Evolutionary conservation across 2,113 vertebrate genomes (phyloP).

Genomic region (Mirza zaza): DNA sequence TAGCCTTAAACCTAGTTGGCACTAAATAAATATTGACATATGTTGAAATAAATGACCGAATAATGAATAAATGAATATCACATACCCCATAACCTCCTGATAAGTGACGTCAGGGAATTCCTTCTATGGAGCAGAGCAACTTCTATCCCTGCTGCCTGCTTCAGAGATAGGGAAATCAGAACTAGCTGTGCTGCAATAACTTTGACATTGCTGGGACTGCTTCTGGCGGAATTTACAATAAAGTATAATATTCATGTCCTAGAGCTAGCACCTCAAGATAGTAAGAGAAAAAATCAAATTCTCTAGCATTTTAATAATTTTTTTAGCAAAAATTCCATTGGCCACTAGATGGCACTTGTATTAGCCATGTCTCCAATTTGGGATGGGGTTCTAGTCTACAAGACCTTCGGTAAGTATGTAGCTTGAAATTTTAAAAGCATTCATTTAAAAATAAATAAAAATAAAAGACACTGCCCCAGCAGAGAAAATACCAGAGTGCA

Average conservation of each 20-base stretch:
- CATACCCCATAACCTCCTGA: not conserved
- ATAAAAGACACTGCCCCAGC: not conserved
- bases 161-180: not conserved
- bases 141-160: not conserved
- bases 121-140: not conserved
- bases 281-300: conserved; percentile 37
- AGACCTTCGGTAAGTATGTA: not conserved
- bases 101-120: not conserved
- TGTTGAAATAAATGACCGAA: conserved; percentile 37
- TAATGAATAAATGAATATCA: conserved; percentile 30
- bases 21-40: not conserved
- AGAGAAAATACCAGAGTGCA: not conserved
- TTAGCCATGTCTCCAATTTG: not conserved
- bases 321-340: conserved; percentile 32
- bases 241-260: not conserved
- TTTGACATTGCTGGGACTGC: not conserved
- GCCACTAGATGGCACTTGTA: conserved; percentile 58
- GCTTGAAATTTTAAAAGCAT: conserved; percentile 8
- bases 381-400: not conserved
- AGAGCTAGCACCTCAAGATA: not conserved
- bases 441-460: conserved; percentile 17
- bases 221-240: not conserved
- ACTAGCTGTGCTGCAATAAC: not conserved
- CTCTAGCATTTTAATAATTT: not conserved
- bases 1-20: conserved; percentile 26